Base-by-base conservation (phyloP, 2,113 vertebrate species). In the Collichthys lucidus region DNA sequence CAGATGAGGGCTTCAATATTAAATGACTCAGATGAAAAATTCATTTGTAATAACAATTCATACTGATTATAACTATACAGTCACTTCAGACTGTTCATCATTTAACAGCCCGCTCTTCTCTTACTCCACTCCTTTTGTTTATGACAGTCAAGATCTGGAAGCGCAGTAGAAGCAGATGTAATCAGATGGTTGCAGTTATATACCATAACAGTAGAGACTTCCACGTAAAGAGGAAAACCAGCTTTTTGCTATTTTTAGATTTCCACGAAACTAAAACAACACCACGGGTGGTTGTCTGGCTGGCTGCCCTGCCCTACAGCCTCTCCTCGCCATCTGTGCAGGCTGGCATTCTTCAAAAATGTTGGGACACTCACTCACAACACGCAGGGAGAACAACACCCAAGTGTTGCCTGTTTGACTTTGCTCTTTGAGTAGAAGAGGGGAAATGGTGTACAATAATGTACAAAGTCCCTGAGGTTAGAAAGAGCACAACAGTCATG, bases 261-360 rank as follows among this genome's bases (percentile, higher is more conserved):
- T 85, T 91, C 83, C 80, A 70, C 29, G 64, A 89, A 91, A 86
- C 55, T 40, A 88, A 57, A 83, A 82, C 61, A 49, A 79, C 44
- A 64, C 42, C 17, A 42, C 15, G 42, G 31, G 16, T 26, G 50
- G 55, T 44, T 14, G 50, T 31, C 71, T 74, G 73, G 53, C 52
- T 4, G n/a, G 15, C 42, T 50, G 59, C 63, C 46, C 29, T 77
- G 26, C 47, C 55, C 62, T 60, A 1, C 77, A 74, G 65, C 76
- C 61, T 79, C 62, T 60, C 66, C 47, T 55, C 16, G 16, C 74
- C 83, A 80, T 82, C 86, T 86, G 82, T 72, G 80, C 77, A n/a
- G 56, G 42, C 49, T 73, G 63, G 77, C 66, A 63, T 59, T 70
- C 46, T 44, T 79, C 74, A 82, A 22, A 91, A 77, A 86, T 62